Conservation (phyloP, 2,797 vertebrate genomes). For the Podarcis siculus region DNA sequence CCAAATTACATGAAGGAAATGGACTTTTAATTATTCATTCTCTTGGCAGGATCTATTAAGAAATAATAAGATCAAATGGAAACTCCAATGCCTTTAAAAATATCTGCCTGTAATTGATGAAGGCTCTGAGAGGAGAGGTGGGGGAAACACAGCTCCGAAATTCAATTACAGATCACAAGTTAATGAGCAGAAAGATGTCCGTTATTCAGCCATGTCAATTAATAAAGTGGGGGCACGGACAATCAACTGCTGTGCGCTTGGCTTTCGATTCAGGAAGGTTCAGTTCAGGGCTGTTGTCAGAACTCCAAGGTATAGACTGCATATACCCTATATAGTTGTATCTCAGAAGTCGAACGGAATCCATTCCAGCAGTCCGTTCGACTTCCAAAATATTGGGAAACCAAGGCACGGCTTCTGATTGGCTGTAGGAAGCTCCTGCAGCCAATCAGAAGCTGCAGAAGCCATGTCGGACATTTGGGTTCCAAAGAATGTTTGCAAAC, state of each 20-base stretch:
- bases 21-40: constrained; percentile 37
- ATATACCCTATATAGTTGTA: too few species aligned
- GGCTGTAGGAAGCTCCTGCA: too few species aligned
- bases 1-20: constrained; percentile 39
- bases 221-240: constrained; percentile 46
- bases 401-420: too few species aligned
- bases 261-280: constrained; percentile 38
- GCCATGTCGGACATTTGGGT: too few species aligned
- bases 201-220: constrained; percentile 66
- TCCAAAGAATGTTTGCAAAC: too few species aligned
- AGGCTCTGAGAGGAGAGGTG: constrained; percentile 16
- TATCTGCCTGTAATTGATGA: constrained; percentile 33
- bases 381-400: too few species aligned
- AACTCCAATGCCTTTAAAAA: constrained; percentile 54
- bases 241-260: constrained; percentile 31
- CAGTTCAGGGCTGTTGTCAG: not conserved
- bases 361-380: too few species aligned
- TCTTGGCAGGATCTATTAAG: constrained; percentile 50
- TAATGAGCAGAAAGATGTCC: constrained; percentile 62
- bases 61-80: constrained; percentile 56
- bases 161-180: constrained; percentile 63
- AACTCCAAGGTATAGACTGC: not conserved
- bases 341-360: too few species aligned
- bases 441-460: too few species aligned
- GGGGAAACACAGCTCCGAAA: constrained; percentile 28